These are phyloP conservation scores for Idaea aversata DNA, from an alignment of 2,888 invertebrate genomes.

Conservation along the genomic window DNA sequence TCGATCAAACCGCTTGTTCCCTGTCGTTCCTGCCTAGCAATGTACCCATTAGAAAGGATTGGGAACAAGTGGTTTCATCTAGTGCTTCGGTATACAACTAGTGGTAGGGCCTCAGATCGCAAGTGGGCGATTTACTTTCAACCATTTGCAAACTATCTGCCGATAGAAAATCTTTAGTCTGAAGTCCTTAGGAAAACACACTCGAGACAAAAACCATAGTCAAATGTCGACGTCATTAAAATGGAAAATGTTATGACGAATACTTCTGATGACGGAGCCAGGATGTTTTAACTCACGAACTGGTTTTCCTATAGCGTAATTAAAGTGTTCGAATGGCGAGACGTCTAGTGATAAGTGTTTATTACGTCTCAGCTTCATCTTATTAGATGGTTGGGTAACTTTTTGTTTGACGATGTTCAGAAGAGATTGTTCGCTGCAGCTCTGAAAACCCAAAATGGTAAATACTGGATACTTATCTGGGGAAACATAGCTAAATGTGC, in stretches of 20 bases:
- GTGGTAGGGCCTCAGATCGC: too few relatives aligned
- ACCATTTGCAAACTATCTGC: neutral
- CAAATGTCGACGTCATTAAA: conserved; percentile 28
- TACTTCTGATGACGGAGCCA: conserved; percentile 34
- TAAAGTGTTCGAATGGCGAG: neutral
- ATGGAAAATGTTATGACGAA: conserved; percentile 33
- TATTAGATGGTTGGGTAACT: neutral
- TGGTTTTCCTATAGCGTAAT: conserved; percentile 33
- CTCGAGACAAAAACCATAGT: conserved; percentile 25
- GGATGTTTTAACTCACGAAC: conserved; percentile 28
- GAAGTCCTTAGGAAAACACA: conserved; percentile 11
- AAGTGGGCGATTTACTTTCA: too few relatives aligned
- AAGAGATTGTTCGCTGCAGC: too few relatives aligned
- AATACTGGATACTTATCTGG: too few relatives aligned
- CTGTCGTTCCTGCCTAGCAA: too few relatives aligned
- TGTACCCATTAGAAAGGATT: too few relatives aligned
- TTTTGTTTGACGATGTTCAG: too few relatives aligned
- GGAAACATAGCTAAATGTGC: too few relatives aligned
- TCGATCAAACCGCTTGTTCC: too few relatives aligned
- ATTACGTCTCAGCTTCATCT: neutral
- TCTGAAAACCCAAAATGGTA: too few relatives aligned
- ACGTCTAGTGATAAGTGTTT: neutral
- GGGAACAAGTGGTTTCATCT: too few relatives aligned
- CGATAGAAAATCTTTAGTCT: neutral
- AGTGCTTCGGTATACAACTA: too few relatives aligned